Percentiles rank a stretch among this genome's conserved stretches.
phyloP scores from a whole-genome alignment of 1,140 invertebrate species.

The Euwallacea fornicatus region DNA sequence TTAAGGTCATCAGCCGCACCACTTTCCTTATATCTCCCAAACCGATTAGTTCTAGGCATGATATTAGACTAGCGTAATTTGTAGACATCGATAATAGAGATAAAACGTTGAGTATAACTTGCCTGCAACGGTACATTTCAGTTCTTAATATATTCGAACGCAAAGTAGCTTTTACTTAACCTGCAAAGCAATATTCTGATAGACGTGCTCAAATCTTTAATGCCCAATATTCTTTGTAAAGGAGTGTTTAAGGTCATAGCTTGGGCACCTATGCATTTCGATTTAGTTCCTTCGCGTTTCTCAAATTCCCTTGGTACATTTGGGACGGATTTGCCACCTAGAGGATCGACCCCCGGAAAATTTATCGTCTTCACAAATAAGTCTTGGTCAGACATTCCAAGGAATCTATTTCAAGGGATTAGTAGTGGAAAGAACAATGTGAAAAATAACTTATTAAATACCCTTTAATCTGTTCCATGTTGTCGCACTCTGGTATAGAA shows the following conservation, averaged over 20 bases:
- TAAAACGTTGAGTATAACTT: constrained; percentile 60
- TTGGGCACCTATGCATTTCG: constrained; percentile 56
- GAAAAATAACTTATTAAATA: neutral
- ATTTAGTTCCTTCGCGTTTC: constrained; percentile 27
- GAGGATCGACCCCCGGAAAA: constrained; percentile 56
- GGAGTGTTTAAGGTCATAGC: constrained; percentile 54
- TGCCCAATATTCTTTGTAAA: constrained; percentile 57
- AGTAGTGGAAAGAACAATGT: neutral
- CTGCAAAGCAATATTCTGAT: constrained; percentile 58
- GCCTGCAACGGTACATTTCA: constrained; percentile 48
- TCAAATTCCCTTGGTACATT: constrained; percentile 44
- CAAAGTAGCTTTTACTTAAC: constrained; percentile 11
- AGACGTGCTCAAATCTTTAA: constrained; percentile 57
- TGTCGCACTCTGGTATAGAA: constrained; percentile 42
- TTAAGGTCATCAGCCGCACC: constrained; percentile 65
- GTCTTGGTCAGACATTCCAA: constrained; percentile 38
- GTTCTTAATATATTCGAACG: neutral
- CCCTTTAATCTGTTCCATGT: constrained; percentile 45
- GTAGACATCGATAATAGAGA: constrained; percentile 59
- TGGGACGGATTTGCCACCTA: constrained; percentile 57
- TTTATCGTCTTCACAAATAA: constrained; percentile 54
- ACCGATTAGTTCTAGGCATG: constrained; percentile 61
- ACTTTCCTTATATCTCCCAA: constrained; percentile 63
- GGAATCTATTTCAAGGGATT: constrained; percentile 16
- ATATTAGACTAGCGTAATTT: constrained; percentile 56